Base-by-base conservation (phyloP, 37 sponge, comb jelly and placozoan genomes). In the Diacarnus erythraeanus region DNA sequence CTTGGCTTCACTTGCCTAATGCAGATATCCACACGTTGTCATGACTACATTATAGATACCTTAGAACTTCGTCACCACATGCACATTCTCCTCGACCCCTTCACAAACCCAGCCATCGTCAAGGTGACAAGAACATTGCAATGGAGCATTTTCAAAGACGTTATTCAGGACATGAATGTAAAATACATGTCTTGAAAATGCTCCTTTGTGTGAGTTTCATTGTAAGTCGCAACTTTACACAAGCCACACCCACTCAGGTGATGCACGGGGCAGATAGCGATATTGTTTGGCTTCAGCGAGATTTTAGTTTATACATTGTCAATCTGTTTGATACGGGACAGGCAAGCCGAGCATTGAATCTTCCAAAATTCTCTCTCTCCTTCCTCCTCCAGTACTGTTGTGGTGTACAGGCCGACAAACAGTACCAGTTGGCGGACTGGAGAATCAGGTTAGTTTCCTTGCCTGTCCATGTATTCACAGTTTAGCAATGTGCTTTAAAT, bases 381-480 rank as follows among this genome's bases (percentile, higher is more conserved):
- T 94, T 82, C 66, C 88, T 97, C 25, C 87, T 97, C 15, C 76
- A 80, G 61, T 82, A 88, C 73, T 95, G 94, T 84, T 97, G 98
- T 57, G 69, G 58, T 25, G 96, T 97, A 29, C 61, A 87, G 38
- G 98, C 94, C 2, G 85, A 95, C 78, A 97, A 97, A 57, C 89
- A 93, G 80, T 97, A 84, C 86, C 97, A 97, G 77, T 72, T 97
- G 69, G 98, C 98, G 23, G 98, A 97, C 69, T 97, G 98, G 98
- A 86, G 98, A 47, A 82, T 95, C n/a, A 81, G 97, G 88, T 90
- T n/a, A n/a, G n/a, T n/a, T n/a, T n/a, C n/a, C 57, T n/a, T n/a
- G n/a, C n/a, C n/a, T n/a, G n/a, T n/a, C n/a, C n/a, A n/a, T n/a
- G n/a, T n/a, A n/a, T n/a, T n/a, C n/a, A n/a, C n/a, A n/a, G n/a